Base-by-base conservation (phyloP, 2,888 invertebrate species). In the Leptogaster cylindrica region DNA sequence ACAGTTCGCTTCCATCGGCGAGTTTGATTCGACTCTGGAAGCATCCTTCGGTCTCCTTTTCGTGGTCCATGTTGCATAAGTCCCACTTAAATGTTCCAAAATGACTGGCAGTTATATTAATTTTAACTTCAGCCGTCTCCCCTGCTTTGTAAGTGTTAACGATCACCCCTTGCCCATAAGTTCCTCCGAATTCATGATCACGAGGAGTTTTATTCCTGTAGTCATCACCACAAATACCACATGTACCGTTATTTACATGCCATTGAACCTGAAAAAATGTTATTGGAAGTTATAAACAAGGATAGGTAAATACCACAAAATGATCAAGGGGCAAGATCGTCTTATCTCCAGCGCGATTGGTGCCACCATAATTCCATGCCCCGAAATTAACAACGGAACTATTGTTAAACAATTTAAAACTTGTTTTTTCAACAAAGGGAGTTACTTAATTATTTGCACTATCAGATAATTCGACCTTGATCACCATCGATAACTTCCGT, bases 221-320 rank as follows among this genome's bases (percentile, higher is more conserved):
- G 64, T 78, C 71, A 71, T 84, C 84, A 8, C 84, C 84, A 70
- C 84, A 84, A 6, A 77, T 72, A 0, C 84, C 84, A 72, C 84
- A 84, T 61, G 77, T 76, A 7, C 82, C 82, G 2, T 72, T 72
- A 67, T 82, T 78, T 10, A 70, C 27, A 1, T 67, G 25, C 76
- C 79, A 79, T 75, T 82, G 82, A 2, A 74, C 71, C 82, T 82
- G 69, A 3, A 33, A 10, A 16, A 5, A n/a, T 12, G 14, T 10
- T 12, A n/a, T 12, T 12, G 14, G 14, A 7, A 36, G 23, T 7
- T 36, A 58, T 44, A 23, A 39, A 23, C 25, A 2, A 20, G 28
- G 61, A 58, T 16, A n/a, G n/a, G 5, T 50, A 50, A 10, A 66
- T 65, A 31, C 64, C 65, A 48, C 63, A 65, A 25, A 66, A 68